A percentile compares a stretch with the other conserved stretches of the same genome.
These are phyloP conservation scores for Ptychadena robeensis DNA, from an alignment of 2,797 vertebrate species.

Conservation along the genomic window DNA sequence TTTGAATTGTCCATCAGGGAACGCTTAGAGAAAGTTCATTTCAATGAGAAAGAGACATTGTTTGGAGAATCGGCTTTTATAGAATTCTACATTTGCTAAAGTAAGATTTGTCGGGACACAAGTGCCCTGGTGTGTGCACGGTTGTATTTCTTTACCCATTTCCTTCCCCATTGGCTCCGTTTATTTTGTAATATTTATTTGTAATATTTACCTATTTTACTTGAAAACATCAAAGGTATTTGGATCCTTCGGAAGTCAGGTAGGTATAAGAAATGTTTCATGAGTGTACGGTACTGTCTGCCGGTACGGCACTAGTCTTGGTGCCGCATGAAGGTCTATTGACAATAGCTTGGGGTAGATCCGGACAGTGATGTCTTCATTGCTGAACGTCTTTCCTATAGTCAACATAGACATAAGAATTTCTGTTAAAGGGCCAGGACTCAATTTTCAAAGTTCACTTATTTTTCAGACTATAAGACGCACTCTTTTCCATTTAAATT, in stretches of 20 bases:
- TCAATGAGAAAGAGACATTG: too few species aligned
- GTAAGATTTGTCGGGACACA: too few species aligned
- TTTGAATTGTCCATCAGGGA: too few species aligned
- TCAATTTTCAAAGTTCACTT: too few species aligned
- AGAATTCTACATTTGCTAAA: too few species aligned
- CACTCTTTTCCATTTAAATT: too few species aligned
- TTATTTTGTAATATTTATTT: not conserved
- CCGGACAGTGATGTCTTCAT: not conserved
- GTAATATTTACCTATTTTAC: not conserved
- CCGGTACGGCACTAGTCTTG: not conserved
- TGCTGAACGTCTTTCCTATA: not conserved
- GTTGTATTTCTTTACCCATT: not conserved
- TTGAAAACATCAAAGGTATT: not conserved
- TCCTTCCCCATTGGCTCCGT: not conserved
- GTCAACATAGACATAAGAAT: not conserved
- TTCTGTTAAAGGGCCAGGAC: not conserved
- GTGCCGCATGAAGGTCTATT: not conserved
- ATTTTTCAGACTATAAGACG: too few species aligned
- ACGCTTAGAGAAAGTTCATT: too few species aligned
- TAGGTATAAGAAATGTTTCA: not conserved
- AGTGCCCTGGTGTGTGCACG: too few species aligned
- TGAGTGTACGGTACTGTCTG: not conserved
- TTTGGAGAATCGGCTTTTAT: too few species aligned
- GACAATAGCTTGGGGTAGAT: not conserved
- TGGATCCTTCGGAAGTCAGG: not conserved